These are phyloP conservation scores for Oceanites oceanicus DNA, from an alignment of 2,113 vertebrate species.

Conservation along the genomic window DNA sequence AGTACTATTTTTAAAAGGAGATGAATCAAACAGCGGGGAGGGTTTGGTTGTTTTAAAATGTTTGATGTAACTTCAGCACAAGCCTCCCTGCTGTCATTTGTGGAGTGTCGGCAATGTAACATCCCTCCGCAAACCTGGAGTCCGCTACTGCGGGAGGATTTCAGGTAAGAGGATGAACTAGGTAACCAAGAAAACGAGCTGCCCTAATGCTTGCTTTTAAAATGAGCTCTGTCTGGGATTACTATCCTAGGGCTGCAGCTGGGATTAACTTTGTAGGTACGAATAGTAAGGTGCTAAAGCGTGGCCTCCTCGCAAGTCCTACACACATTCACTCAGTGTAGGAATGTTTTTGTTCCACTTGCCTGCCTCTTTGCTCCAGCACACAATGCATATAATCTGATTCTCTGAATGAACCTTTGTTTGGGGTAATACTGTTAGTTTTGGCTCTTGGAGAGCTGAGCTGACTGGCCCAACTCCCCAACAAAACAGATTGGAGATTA, in stretches of 20 bases:
- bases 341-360: slow-evolving; percentile 16
- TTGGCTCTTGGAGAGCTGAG: slow-evolving; percentile 69
- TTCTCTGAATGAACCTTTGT: slow-evolving; percentile 74
- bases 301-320: not conserved
- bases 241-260: not conserved
- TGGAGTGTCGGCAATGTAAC: not conserved
- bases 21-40: not conserved
- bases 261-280: not conserved
- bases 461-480: slow-evolving; percentile 49
- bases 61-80: not conserved
- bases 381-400: slow-evolving; percentile 43
- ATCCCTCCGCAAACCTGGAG: not conserved
- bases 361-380: not conserved
- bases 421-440: slow-evolving; percentile 68
- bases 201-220: not conserved
- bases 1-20: not conserved
- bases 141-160: fast-evolving
- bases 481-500: slow-evolving; percentile 39
- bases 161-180: not conserved
- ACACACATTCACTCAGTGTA: not conserved
- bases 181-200: not conserved
- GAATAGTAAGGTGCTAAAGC: not conserved
- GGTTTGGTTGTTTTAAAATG: not conserved
- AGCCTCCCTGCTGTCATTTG: not conserved
- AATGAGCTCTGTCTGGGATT: not conserved